Evolutionary conservation across 2,797 vertebrate genomes (phyloP).

Genomic region (Psittacula echo): DNA sequence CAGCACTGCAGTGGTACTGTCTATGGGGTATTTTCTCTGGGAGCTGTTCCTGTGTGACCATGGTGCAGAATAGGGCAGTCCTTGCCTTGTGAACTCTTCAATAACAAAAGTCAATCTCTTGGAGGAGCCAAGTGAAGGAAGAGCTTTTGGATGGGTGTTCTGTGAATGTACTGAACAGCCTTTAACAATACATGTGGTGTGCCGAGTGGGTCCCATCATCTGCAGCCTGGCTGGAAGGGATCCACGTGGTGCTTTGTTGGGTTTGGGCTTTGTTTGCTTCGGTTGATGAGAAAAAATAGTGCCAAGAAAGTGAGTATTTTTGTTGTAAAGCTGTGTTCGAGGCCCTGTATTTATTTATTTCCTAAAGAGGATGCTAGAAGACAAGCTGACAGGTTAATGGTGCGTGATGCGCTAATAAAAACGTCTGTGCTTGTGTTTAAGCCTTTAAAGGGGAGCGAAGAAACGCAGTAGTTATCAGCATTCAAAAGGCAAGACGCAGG

Average conservation of each 20-base stretch:
- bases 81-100: neutral
- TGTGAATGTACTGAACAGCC: fast-evolving
- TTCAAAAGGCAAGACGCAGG: constrained; percentile 22
- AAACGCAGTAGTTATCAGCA: constrained; percentile 17
- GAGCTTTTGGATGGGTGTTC: neutral
- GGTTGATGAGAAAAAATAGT: neutral
- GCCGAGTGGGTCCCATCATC: neutral
- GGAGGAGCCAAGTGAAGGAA: neutral
- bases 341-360: neutral
- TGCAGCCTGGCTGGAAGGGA: neutral
- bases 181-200: neutral
- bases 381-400: constrained; percentile 10
- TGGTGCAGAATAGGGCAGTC: neutral
- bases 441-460: constrained; percentile 61
- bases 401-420: constrained; percentile 60
- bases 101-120: neutral
- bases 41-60: neutral
- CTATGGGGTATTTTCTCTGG: neutral
- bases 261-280: neutral
- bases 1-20: neutral
- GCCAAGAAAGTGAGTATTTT: neutral
- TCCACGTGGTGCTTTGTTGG: neutral
- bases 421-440: constrained; percentile 65
- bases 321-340: neutral
- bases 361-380: neutral